phyloP scores from a whole-genome alignment of 2,888 invertebrate genomes.

The Himalopsyche japonica region DNA sequence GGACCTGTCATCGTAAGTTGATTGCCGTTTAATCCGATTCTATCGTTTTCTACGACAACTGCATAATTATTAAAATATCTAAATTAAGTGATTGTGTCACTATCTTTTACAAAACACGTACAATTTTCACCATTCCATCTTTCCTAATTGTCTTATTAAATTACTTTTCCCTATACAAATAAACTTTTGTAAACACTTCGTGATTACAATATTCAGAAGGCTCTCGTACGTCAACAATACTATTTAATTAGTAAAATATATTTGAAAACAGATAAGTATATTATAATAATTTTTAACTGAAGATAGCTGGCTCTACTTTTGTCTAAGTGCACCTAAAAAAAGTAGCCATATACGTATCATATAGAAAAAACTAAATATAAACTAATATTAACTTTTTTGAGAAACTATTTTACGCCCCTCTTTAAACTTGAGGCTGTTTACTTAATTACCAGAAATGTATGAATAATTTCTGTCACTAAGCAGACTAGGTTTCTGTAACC shows the following conservation, averaged over 20 bases:
- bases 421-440: neutral
- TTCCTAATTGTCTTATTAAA: neutral
- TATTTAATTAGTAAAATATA: neutral
- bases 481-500: neutral
- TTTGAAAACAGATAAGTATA: neutral
- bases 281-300: neutral
- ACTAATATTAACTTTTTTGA: neutral
- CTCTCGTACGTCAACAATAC: neutral
- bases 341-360: neutral
- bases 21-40: neutral
- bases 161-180: neutral
- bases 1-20: neutral
- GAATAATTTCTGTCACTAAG: neutral
- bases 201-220: neutral
- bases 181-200: neutral
- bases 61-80: slow-evolving; percentile 3
- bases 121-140: neutral
- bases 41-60: neutral
- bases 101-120: slow-evolving; percentile 5
- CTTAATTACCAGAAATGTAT: neutral
- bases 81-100: slow-evolving; percentile 1
- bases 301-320: neutral
- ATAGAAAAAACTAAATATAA: neutral
- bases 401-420: neutral
- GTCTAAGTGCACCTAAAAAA: neutral